These are phyloP conservation scores for Phalera bucephala DNA, from an alignment of 2,888 invertebrate genomes.

Conservation along the genomic window DNA sequence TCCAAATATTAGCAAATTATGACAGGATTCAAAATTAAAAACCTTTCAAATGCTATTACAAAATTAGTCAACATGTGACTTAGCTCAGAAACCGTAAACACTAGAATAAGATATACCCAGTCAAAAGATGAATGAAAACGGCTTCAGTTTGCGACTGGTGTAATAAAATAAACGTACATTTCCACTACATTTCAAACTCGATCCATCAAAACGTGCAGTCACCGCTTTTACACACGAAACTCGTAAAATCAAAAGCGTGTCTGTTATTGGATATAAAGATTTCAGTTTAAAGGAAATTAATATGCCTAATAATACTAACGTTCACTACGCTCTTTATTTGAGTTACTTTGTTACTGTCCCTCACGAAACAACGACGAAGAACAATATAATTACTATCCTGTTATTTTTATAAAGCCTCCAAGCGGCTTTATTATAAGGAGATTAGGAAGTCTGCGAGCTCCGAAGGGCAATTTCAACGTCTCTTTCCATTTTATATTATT, in stretches of 20 bases:
- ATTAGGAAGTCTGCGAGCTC: constrained; percentile 20
- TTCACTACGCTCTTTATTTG: not conserved
- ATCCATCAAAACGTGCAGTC: constrained; percentile 9
- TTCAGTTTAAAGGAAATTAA: constrained; percentile 18
- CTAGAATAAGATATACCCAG: no score
- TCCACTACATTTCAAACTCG: constrained; percentile 8
- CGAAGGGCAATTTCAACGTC: constrained; percentile 9
- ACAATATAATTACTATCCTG: constrained; percentile 17
- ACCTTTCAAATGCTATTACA: no score
- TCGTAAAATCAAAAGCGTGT: constrained; percentile 17
- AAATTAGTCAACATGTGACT: no score
- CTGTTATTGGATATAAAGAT: constrained; percentile 23
- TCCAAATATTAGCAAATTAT: no score
- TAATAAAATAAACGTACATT: not conserved
- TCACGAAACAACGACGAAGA: constrained; percentile 9
- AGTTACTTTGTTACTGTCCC: not conserved
- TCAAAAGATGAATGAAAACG: not conserved
- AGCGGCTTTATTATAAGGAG: constrained; percentile 24
- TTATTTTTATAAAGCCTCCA: constrained; percentile 13
- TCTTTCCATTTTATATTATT: constrained; percentile 6
- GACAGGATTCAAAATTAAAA: no score
- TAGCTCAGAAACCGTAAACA: no score
- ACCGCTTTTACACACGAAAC: constrained; percentile 4
- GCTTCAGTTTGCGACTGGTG: not conserved
- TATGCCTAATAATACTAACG: constrained; percentile 7